These are phyloP conservation scores for Aporrectodea caliginosa DNA, from an alignment of 1,140 invertebrate genomes.

Conservation along the genomic window DNA sequence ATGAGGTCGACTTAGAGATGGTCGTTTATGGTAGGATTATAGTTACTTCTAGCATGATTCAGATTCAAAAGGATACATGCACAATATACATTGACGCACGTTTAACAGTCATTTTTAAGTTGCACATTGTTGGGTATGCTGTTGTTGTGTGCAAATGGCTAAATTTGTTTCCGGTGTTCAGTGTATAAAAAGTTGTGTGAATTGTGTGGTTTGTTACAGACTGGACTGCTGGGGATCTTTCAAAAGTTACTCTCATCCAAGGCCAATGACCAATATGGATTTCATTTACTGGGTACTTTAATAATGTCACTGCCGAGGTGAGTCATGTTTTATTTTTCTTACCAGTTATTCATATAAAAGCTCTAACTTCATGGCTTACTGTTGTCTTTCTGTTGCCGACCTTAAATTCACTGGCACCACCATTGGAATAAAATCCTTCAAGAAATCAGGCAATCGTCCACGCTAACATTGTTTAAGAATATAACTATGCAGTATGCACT, in stretches of 20 bases:
- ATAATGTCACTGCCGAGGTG: slow-evolving; percentile 64
- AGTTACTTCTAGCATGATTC: too few species aligned
- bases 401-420: too few species aligned
- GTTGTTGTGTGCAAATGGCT: background rate
- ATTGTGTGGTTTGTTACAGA: slow-evolving; percentile 58
- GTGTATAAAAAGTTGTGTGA: background rate
- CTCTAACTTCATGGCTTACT: too few species aligned
- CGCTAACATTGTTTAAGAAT: too few species aligned
- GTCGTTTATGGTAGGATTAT: too few species aligned
- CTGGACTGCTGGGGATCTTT: slow-evolving; percentile 85
- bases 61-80: background rate
- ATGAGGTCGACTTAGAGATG: background rate
- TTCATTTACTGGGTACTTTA: slow-evolving; percentile 80
- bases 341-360: too few species aligned
- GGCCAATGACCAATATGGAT: slow-evolving; percentile 92
- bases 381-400: too few species aligned
- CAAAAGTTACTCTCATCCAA: slow-evolving; percentile 95
- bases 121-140: background rate
- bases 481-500: background rate
- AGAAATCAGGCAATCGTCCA: too few species aligned
- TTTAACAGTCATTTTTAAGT: background rate
- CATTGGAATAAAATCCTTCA: too few species aligned
- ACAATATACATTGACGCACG: background rate
- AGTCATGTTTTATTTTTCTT: too few species aligned
- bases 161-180: background rate